A percentile compares a stretch with the other conserved stretches of the same genome.
These are phyloP conservation scores for Mesitornis unicolor DNA, from an alignment of 2,113 vertebrate genomes.

Conservation along the genomic window DNA sequence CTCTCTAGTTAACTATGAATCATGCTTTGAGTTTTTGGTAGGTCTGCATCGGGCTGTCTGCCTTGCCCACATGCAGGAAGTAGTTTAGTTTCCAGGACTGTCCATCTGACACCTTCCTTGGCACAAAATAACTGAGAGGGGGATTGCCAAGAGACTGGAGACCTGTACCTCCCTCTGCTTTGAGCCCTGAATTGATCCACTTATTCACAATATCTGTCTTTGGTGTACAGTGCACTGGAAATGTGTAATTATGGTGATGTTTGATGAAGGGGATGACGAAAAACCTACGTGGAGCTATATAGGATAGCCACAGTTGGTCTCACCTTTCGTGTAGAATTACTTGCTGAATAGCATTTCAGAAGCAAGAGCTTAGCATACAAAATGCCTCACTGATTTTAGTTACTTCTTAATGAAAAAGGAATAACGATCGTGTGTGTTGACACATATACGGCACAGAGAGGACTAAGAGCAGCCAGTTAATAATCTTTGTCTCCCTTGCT, in stretches of 20 bases:
- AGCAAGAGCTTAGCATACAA: background rate
- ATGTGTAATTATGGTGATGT: background rate
- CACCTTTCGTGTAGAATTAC: background rate
- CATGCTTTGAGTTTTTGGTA: background rate
- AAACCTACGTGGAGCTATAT: background rate
- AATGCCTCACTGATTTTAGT: slow-evolving; percentile 31
- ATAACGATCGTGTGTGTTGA: background rate
- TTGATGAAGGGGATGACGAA: background rate
- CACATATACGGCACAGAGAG: slow-evolving; percentile 31
- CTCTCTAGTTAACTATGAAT: background rate
- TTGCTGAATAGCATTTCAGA: slow-evolving; percentile 22
- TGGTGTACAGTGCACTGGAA: background rate
- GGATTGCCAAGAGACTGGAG: background rate
- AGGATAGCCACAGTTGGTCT: background rate
- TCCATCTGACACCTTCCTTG: background rate
- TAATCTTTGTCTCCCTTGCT: slow-evolving; percentile 29
- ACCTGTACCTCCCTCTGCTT: background rate
- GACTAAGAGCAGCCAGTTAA: slow-evolving; percentile 36
- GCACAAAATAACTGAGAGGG: background rate
- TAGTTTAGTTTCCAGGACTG: background rate
- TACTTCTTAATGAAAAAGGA: slow-evolving; percentile 48
- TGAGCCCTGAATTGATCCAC: background rate
- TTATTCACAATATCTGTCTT: background rate
- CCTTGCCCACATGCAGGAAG: background rate
- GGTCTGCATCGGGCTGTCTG: background rate